These are phyloP conservation scores for Xiphophorus maculatus DNA, from an alignment of 2,113 vertebrate genomes.

Conservation along the genomic window DNA sequence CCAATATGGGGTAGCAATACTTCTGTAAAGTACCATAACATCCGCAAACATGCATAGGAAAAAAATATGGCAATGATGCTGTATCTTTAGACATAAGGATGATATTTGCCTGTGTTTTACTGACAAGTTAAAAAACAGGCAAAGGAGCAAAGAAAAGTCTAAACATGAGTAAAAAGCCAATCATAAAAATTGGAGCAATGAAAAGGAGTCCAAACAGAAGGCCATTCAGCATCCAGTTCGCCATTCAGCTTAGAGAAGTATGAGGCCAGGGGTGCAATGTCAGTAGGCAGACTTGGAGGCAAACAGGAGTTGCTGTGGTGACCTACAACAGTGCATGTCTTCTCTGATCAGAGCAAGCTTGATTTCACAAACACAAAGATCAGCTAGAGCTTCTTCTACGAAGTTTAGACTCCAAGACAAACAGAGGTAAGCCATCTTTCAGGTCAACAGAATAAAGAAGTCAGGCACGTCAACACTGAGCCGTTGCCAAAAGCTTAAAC, in stretches of 20 bases:
- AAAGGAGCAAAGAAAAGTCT: conserved; percentile 33
- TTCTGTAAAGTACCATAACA: no score
- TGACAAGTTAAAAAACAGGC: conserved; percentile 10
- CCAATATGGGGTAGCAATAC: no score
- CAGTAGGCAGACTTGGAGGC: conserved; percentile 60
- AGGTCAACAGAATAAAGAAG: conserved; percentile 47
- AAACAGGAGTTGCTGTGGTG: conserved; percentile 77
- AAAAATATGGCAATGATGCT: neutral
- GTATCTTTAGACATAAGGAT: neutral
- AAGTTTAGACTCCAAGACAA: conserved; percentile 29
- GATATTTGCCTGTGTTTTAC: neutral
- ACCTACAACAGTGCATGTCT: conserved; percentile 67
- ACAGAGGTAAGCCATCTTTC: conserved; percentile 42
- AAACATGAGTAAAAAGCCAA: conserved; percentile 29
- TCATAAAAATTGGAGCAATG: conserved; percentile 16
- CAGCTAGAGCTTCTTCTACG: conserved; percentile 37
- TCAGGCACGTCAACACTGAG: conserved; percentile 42
- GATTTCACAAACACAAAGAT: conserved; percentile 69
- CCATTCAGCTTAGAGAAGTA: conserved; percentile 37
- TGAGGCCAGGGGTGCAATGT: conserved; percentile 68
- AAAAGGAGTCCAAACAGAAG: conserved; percentile 35
- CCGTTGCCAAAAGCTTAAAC: conserved; percentile 50
- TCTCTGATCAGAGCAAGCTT: conserved; percentile 69
- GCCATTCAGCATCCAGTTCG: conserved; percentile 45
- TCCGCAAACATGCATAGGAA: no score